Conservation (phyloP, 1,140 invertebrate genomes). For the Brachionus manjavacas region DNA sequence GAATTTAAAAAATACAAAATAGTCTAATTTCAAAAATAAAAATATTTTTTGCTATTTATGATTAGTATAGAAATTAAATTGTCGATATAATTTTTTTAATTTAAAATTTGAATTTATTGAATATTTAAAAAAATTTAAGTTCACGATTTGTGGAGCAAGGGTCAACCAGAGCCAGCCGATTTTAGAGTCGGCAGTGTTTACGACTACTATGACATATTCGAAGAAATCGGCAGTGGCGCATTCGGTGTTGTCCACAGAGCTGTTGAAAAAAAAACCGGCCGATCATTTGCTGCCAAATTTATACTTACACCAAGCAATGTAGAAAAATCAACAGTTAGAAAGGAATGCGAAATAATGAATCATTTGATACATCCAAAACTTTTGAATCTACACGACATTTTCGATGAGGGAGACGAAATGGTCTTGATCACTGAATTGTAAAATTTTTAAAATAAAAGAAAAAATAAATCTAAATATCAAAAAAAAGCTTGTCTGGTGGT, state of each 20-base stretch:
- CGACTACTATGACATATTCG: constrained; percentile 94
- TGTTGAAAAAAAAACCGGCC: constrained; percentile 87
- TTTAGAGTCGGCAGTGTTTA: constrained; percentile 88
- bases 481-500: constrained; percentile 81
- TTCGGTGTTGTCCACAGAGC: constrained; percentile 98
- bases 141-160: constrained; percentile 90
- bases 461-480: constrained; percentile 13
- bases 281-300: constrained; percentile 97
- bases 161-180: constrained; percentile 86
- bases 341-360: constrained; percentile 99
- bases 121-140: constrained; percentile 60
- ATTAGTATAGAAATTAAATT: too few species aligned
- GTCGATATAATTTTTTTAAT: too few species aligned
- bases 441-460: constrained; percentile 55
- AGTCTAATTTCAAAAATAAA: too few species aligned
- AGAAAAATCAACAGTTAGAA: constrained; percentile 92
- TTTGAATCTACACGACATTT: constrained; percentile 96
- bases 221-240: constrained; percentile 93
- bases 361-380: constrained; percentile 93
- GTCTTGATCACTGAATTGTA: constrained; percentile 97
- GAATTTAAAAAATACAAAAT: too few species aligned
- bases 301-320: constrained; percentile 88
- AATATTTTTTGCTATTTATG: too few species aligned
- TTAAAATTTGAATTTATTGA: not conserved
- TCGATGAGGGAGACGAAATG: constrained; percentile 99